Evolutionary conservation across 2,888 invertebrate genomes (phyloP).

Genomic region (Volucella inanis): DNA sequence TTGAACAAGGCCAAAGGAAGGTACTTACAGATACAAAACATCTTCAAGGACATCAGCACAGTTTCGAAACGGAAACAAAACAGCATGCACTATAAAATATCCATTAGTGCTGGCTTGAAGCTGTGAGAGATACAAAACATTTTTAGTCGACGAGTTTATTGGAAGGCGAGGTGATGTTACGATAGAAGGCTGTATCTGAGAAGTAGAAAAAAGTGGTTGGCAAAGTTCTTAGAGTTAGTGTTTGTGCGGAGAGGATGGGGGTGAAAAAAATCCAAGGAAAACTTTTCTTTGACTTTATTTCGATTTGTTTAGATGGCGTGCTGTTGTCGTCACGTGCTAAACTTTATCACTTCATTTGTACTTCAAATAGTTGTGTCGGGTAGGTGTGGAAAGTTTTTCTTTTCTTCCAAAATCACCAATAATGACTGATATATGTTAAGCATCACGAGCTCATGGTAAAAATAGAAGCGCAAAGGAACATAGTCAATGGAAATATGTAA

Average conservation of each 20-base stretch:
- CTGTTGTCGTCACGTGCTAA: constrained; percentile 60
- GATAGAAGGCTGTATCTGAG: no score
- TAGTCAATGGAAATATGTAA: no score
- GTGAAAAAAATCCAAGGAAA: constrained; percentile 37
- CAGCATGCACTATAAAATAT: constrained; percentile 71
- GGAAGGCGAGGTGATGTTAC: not conserved
- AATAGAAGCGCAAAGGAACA: no score
- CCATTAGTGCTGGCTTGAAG: constrained; percentile 69
- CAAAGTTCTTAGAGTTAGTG: constrained; percentile 35
- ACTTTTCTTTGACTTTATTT: constrained; percentile 49
- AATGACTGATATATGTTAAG: no score
- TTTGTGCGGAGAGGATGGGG: constrained; percentile 24
- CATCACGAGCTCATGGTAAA: no score
- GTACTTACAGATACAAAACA: constrained; percentile 54
- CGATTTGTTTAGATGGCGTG: constrained; percentile 42
- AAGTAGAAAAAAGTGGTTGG: constrained; percentile 1
- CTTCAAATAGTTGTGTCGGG: constrained; percentile 1
- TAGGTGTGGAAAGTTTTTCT: no score
- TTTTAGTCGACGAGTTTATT: constrained; percentile 7
- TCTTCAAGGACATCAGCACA: constrained; percentile 59
- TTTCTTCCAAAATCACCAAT: no score
- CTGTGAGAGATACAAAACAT: constrained; percentile 53
- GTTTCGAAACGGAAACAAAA: constrained; percentile 36
- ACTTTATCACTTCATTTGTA: constrained; percentile 44
- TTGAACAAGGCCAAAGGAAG: constrained; percentile 50